These are phyloP conservation scores for Mizuhopecten yessoensis DNA, from an alignment of 1,140 invertebrate genomes.

Conservation along the genomic window DNA sequence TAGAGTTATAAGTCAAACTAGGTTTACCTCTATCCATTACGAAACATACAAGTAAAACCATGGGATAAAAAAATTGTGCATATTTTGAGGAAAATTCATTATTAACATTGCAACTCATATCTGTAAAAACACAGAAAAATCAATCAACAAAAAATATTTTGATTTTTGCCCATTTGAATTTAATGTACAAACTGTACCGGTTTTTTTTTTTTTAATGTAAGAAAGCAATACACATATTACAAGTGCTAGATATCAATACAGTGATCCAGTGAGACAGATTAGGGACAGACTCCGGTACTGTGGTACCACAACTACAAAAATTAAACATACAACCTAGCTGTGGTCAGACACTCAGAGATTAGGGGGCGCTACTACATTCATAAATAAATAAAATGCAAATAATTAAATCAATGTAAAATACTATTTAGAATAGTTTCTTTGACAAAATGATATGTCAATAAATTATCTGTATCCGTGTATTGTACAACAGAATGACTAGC, in stretches of 20 bases:
- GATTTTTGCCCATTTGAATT: not conserved
- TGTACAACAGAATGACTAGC: not conserved
- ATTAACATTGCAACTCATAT: too few species aligned
- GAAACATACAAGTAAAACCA: too few species aligned
- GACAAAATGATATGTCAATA: not conserved
- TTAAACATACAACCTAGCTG: too few species aligned
- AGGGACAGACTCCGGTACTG: too few species aligned
- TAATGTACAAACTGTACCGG: not conserved
- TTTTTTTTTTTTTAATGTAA: not conserved
- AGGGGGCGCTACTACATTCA: too few species aligned
- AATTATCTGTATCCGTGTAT: not conserved
- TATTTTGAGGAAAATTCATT: too few species aligned
- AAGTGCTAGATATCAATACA: not conserved
- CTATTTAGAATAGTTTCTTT: conserved; percentile 13
- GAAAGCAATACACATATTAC: not conserved
- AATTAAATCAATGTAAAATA: not conserved
- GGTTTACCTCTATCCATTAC: too few species aligned
- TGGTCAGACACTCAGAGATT: too few species aligned
- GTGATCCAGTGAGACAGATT: not conserved
- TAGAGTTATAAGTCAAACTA: not conserved
- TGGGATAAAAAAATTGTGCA: too few species aligned
- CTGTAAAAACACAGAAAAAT: too few species aligned
- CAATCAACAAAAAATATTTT: not conserved
- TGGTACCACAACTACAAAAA: too few species aligned
- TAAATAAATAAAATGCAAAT: not conserved